Percentiles rank a stretch among this genome's conserved stretches.
Conservation (phyloP, 2,888 invertebrate species). For the Yponomeuta sedellus region DNA sequence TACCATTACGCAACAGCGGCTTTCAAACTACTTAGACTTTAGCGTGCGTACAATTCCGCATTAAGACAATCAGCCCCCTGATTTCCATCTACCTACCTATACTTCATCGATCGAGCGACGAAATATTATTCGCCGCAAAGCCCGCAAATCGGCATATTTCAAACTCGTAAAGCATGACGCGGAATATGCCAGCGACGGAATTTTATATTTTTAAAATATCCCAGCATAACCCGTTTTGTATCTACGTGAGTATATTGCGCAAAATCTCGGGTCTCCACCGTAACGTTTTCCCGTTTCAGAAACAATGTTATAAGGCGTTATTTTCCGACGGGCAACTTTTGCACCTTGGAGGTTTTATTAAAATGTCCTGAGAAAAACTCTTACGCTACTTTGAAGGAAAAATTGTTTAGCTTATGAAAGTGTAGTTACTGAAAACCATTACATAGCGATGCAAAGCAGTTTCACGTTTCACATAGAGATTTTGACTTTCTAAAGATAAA, state of each 20-base stretch:
- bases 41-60: too few species aligned
- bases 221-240: slow-evolving; percentile 1
- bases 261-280: not conserved
- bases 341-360: not conserved
- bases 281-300: not conserved
- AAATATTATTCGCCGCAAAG: not conserved
- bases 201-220: slow-evolving; percentile 2
- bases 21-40: too few species aligned
- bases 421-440: too few species aligned
- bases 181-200: not conserved
- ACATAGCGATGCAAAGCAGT: too few species aligned
- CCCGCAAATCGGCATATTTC: slow-evolving; percentile 1
- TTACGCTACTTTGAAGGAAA: too few species aligned
- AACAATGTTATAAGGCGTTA: slow-evolving; percentile 4
- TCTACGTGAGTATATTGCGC: not conserved
- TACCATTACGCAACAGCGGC: too few species aligned
- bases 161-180: not conserved
- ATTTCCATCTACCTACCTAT: not conserved
- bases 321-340: not conserved
- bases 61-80: not conserved
- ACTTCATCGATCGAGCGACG: not conserved
- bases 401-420: too few species aligned
- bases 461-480: too few species aligned
- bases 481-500: too few species aligned
- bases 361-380: not conserved